Evolutionary conservation across 2,888 invertebrate species (phyloP), one percentile per base, ranked within the genome.

Genomic region (Frankliniella fusca): DNA sequence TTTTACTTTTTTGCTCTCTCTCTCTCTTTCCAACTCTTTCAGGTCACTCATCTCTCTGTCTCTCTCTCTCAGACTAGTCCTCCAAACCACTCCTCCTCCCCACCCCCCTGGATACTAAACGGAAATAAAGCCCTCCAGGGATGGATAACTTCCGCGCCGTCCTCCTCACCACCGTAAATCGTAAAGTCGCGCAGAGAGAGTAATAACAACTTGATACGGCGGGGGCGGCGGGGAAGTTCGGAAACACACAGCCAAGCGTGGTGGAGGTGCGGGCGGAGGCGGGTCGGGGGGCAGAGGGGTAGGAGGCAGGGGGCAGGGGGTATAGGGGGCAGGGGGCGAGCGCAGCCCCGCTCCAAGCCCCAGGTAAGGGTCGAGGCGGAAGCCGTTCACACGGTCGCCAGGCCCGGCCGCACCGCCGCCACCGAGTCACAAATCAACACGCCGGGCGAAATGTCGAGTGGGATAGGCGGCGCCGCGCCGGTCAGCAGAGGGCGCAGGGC

Each of bases 171-270:
- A 54, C 54, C 54, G 54, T 54, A 54, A 54, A 54, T 54, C 54
- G 54, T 54, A 15, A 54, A 54, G 54, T 54, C 20, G 54, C 20
- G 20, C 18, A 15, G 54, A 15, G 20, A 54, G 54, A 54, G 54
- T 54, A 54, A 54, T 54, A 54, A 54, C 54, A 54, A 54, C 54
- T 54, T 54, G 54, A 54, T 54, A 54, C 23, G n/a, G 70, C 70
- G n/a, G 70, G n/a, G 54, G 54, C 54, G 54, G 54, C 54, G 54
- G 54, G 5, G 38, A 38, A 38, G 38, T 54, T 9, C 8, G 54
- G 54, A 54, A 23, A 20, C 70, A n/a, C n/a, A 23, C 70, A 11
- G 70, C n/a, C 70, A n/a, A 5, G n/a, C 5, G 20, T 11, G 9
- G 20, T 9, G 65, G 65, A n/a, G 65, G 65, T n/a, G 15, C 20